phyloP scores from a whole-genome alignment of 2,888 invertebrate species.

The Temnothorax ravouxi region DNA sequence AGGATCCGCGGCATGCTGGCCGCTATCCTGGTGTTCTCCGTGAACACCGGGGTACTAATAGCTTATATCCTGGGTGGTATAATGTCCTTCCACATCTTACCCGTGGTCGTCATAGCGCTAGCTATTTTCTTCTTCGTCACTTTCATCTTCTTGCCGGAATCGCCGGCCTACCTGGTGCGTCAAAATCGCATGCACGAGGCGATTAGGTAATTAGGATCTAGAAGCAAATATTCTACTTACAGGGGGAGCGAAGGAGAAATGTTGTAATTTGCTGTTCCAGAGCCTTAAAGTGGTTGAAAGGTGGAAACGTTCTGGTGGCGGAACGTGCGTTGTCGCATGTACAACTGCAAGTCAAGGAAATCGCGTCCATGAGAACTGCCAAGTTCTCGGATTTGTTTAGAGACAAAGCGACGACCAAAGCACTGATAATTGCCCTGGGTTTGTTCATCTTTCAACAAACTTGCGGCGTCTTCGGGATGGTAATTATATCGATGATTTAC shows the following conservation, averaged over 20 bases:
- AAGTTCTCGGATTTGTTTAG: slow-evolving; percentile 83
- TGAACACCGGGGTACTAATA: slow-evolving; percentile 86
- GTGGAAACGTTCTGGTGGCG: slow-evolving; percentile 75
- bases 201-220: slow-evolving; percentile 77
- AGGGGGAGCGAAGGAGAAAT: not conserved
- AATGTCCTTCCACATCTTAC: slow-evolving; percentile 86
- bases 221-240: slow-evolving; percentile 1
- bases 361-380: slow-evolving; percentile 59
- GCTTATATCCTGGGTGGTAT: slow-evolving; percentile 86
- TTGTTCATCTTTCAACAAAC: slow-evolving; percentile 86
- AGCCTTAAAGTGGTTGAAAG: slow-evolving; percentile 80
- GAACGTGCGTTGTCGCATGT: slow-evolving; percentile 79
- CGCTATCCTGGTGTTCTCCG: slow-evolving; percentile 87
- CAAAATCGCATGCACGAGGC: slow-evolving; percentile 84
- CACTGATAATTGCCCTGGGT: slow-evolving; percentile 83
- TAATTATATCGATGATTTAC: slow-evolving; percentile 69
- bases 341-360: slow-evolving; percentile 76
- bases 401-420: slow-evolving; percentile 83
- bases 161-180: slow-evolving; percentile 87
- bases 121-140: slow-evolving; percentile 85
- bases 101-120: slow-evolving; percentile 84
- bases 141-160: slow-evolving; percentile 88
- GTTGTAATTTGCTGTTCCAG: slow-evolving; percentile 63
- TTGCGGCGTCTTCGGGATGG: slow-evolving; percentile 86
- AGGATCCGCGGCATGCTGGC: slow-evolving; percentile 87